Evolutionary conservation across 2,797 vertebrate species (phyloP), one percentile per base, ranked within the genome.

Genomic region (Oreonectes daqikongensis): DNA sequence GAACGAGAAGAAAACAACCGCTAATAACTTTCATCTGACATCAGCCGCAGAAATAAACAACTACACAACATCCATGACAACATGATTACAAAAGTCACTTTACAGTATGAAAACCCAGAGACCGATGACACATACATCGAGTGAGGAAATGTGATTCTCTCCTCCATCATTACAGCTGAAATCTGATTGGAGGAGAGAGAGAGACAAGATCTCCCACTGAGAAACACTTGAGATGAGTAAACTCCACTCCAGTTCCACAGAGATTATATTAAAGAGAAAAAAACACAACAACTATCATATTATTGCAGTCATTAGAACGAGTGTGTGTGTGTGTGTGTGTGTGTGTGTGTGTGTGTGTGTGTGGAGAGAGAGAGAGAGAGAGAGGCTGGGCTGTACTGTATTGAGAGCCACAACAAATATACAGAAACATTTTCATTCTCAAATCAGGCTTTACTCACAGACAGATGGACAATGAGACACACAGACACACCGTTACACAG

Each of bases 191-290:
- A 83, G 85, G 83, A 86, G 84, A 82, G 86, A 85, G 79, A 84
- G 86, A 35, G 44, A 66, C 26, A 48, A 63, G 75, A 85, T 44
- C 70, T 80, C 82, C 78, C 71, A 50, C 42, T 78, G 9, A 40
- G 82, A 77, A 71, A 82, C 75, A 46, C 69, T 81, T 69, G 64
- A 70, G 70, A 79, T 64, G 60, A 81, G 68, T 90, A 91, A 92
- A 88, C 89, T 90, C 89, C 87, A 84, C 87, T 83, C 79, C 77
- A 81, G 87, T 89, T 90, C 85, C 86, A 89, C 87, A 84, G 86
- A 85, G 87, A 90, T 89, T 89, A 84, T 89, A 90, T 90, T 89
- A 90, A 87, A 82, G 84, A 85, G 86, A 87, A 89, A n/a, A 86
- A 8, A 48, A 44, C 42, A 44, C 38, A 40, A 40, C 9, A 46